phyloP scores from a whole-genome alignment of 2,888 invertebrate species.

The Hemithea aestivaria region DNA sequence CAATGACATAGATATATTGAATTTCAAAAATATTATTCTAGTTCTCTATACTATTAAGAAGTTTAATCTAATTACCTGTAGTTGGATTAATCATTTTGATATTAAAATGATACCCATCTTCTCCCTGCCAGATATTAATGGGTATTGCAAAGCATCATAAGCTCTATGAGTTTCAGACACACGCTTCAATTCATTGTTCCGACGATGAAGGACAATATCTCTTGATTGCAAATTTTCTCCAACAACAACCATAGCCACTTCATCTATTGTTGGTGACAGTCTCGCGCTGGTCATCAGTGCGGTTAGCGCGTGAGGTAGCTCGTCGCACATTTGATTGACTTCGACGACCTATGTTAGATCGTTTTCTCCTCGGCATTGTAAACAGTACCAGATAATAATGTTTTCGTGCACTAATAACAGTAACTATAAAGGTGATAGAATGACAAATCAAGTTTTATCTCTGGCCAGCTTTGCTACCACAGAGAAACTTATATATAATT shows the following conservation, averaged over 20 bases:
- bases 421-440: too few relatives aligned
- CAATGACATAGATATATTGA: not conserved
- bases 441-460: too few relatives aligned
- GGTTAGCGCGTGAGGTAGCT: conserved; percentile 34
- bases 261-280: conserved; percentile 1
- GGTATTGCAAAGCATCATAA: too few relatives aligned
- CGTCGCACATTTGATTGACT: conserved; percentile 34
- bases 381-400: too few relatives aligned
- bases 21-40: not conserved
- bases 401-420: too few relatives aligned
- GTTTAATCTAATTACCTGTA: conserved; percentile 5
- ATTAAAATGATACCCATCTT: conserved; percentile 27
- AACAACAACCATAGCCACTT: not conserved
- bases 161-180: conserved; percentile 10
- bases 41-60: too few relatives aligned
- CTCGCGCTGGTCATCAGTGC: conserved; percentile 32
- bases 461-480: too few relatives aligned
- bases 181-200: not conserved
- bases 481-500: too few relatives aligned
- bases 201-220: conserved; percentile 2
- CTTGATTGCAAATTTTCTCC: not conserved
- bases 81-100: conserved; percentile 7
- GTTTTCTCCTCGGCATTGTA: too few relatives aligned
- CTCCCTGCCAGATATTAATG: conserved; percentile 23
- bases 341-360: conserved; percentile 35